phyloP scores from a whole-genome alignment of 30 jellyfish, hydroid and myxozoan genomes.

The Hydra vulgaris region DNA sequence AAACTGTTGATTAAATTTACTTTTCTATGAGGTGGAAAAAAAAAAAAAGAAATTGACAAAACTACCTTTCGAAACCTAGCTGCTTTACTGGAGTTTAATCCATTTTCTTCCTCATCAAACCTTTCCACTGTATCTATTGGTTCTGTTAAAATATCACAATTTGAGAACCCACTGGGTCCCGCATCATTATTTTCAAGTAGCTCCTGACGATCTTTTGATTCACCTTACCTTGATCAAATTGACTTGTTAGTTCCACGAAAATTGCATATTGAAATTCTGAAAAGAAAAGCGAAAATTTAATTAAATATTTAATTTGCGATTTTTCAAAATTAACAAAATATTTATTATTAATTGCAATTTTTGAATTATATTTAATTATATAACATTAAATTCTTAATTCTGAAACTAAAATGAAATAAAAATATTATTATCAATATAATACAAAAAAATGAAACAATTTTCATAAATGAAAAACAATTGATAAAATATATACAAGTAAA shows the following conservation, averaged over 20 bases:
- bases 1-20: neutral
- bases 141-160: neutral
- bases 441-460: neutral
- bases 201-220: neutral
- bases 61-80: neutral
- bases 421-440: neutral
- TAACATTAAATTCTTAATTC: neutral
- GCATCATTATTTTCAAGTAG: neutral
- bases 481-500: neutral
- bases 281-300: neutral
- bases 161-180: neutral
- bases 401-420: neutral
- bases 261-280: neutral
- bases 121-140: neutral
- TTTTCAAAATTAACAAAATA: neutral
- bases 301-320: neutral
- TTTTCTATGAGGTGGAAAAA: neutral
- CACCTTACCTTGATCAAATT: neutral
- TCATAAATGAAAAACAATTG: neutral
- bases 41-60: neutral
- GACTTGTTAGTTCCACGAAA: neutral
- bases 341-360: neutral
- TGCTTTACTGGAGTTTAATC: neutral
- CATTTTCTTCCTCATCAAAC: neutral
- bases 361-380: neutral